Percentiles rank a stretch among this genome's conserved stretches.
These are phyloP conservation scores for Chaetorhynchus papuensis DNA, from an alignment of 2,113 vertebrate genomes.

Conservation along the genomic window DNA sequence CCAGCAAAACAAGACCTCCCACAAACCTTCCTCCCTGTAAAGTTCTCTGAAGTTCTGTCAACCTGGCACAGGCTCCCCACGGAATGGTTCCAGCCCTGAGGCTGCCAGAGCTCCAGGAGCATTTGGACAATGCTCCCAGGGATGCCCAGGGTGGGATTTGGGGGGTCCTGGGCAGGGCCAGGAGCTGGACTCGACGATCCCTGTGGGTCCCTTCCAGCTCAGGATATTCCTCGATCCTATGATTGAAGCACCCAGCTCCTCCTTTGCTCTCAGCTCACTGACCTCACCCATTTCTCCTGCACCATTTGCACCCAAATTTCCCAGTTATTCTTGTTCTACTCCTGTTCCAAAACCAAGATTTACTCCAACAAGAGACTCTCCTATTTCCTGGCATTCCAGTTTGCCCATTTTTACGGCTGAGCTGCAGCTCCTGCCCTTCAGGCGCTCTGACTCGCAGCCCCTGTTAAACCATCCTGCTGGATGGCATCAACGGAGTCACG, in stretches of 20 bases:
- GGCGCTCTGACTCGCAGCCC: neutral
- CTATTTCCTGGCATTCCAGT: neutral
- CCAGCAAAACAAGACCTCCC: neutral
- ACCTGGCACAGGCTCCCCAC: neutral
- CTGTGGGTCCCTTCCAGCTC: neutral
- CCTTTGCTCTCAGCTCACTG: neutral
- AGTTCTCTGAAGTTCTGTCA: neutral
- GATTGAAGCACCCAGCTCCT: neutral
- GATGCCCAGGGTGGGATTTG: neutral
- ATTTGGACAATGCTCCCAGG: rapidly evolving
- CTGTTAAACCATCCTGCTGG: neutral
- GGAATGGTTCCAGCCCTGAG: neutral
- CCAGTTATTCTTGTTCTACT: neutral
- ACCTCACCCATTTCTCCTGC: neutral
- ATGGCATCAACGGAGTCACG: neutral
- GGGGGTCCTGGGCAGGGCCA: neutral
- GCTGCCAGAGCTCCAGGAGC: neutral
- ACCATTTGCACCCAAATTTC: neutral
- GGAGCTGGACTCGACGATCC: neutral
- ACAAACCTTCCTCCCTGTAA: neutral
- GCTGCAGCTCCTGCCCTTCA: neutral
- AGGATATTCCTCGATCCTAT: neutral
- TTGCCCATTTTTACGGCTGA: neutral
- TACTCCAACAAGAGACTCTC: neutral
- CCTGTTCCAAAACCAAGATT: neutral